phyloP scores from a whole-genome alignment of 2,113 vertebrate genomes.

The Urocolius indicus region DNA sequence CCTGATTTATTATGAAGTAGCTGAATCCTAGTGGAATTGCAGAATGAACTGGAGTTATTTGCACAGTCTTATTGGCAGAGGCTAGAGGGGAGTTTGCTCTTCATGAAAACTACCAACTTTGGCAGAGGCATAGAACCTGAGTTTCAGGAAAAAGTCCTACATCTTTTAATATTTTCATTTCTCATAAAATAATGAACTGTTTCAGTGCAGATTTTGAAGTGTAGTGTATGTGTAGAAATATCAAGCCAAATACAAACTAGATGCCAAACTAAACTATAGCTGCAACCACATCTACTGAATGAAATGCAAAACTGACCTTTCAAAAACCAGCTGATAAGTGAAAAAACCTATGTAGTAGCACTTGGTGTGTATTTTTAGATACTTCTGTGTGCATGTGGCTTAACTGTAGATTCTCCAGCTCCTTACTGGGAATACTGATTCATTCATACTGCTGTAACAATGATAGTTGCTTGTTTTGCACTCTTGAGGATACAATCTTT shows the following conservation, averaged over 20 bases:
- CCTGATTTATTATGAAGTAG: background rate
- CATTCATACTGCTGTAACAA: background rate
- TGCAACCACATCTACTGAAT: background rate
- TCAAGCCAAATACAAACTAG: background rate
- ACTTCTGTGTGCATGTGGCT: background rate
- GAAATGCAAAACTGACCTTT: background rate
- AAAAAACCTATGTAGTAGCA: background rate
- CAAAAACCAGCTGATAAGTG: background rate
- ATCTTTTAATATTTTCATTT: slow-evolving; percentile 46
- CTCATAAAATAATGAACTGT: background rate
- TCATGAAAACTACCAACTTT: slow-evolving; percentile 50
- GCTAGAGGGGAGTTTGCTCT: slow-evolving; percentile 37
- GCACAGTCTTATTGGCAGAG: background rate
- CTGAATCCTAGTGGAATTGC: background rate
- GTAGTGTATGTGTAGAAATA: background rate
- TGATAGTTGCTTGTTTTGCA: background rate
- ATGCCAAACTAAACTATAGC: background rate
- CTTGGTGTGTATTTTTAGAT: background rate
- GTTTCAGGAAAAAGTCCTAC: background rate
- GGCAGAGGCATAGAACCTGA: slow-evolving; percentile 23
- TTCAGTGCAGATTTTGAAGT: background rate
- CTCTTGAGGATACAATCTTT: background rate
- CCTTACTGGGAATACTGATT: background rate
- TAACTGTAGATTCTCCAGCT: background rate
- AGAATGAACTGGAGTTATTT: background rate